These are phyloP conservation scores for Lepisosteus osseus DNA, from an alignment of 2,113 vertebrate species.

Conservation along the genomic window DNA sequence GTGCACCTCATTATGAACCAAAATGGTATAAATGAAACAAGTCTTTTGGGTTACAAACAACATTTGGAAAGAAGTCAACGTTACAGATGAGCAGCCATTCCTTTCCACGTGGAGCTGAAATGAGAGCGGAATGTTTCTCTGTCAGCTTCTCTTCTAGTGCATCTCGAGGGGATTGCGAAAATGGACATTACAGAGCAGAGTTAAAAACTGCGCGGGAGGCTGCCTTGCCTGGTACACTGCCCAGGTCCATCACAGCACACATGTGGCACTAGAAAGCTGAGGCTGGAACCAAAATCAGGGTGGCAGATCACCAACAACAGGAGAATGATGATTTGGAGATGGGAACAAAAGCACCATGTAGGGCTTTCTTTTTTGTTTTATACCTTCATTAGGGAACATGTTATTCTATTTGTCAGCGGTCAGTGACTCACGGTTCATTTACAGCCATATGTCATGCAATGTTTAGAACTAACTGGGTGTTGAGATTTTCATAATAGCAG, in stretches of 20 bases:
- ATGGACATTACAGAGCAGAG: background rate
- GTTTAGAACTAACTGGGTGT: too few species aligned
- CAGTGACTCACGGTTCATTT: too few species aligned
- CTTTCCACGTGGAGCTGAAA: background rate
- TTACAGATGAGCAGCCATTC: too few species aligned
- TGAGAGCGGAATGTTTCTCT: background rate
- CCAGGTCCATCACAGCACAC: constrained; percentile 10
- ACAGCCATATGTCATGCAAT: too few species aligned
- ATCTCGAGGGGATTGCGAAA: background rate
- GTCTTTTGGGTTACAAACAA: too few species aligned
- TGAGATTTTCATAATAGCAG: too few species aligned
- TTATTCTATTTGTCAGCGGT: too few species aligned
- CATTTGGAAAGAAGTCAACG: too few species aligned
- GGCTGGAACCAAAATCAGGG: background rate
- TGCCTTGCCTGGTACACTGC: constrained; percentile 5
- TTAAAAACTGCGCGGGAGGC: background rate
- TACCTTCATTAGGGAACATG: too few species aligned
- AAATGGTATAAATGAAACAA: background rate
- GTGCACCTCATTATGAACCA: background rate
- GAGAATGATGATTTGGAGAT: too few species aligned
- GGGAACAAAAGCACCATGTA: background rate
- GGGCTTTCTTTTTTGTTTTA: background rate
- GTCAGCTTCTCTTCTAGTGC: background rate
- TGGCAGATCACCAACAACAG: background rate
- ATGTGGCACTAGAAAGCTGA: background rate